Conservation (phyloP, 1,140 invertebrate species). For the Drosophila jambulina region DNA sequence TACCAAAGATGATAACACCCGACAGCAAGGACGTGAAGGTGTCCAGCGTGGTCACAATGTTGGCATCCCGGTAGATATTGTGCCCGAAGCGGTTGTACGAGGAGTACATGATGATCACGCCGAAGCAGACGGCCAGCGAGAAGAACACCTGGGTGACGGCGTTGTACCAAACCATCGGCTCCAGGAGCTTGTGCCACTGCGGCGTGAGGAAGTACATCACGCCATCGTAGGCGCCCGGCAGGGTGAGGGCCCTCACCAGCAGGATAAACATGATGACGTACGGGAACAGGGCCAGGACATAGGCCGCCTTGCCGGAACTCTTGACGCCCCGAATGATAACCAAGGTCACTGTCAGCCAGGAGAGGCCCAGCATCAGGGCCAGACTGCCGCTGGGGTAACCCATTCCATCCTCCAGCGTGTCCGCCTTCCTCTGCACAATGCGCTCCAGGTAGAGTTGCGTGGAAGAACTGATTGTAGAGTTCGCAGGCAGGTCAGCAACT, state of each 20-base stretch:
- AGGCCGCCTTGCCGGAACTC: slow-evolving; percentile 92
- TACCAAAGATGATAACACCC: slow-evolving; percentile 94
- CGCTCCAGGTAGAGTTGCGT: slow-evolving; percentile 84
- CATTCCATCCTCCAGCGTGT: slow-evolving; percentile 90
- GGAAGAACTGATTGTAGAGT: slow-evolving; percentile 33
- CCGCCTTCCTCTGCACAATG: slow-evolving; percentile 89
- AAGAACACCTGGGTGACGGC: slow-evolving; percentile 88
- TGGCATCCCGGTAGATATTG: slow-evolving; percentile 91
- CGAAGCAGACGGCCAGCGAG: slow-evolving; percentile 92
- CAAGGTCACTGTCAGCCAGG: slow-evolving; percentile 88
- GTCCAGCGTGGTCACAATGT: slow-evolving; percentile 91
- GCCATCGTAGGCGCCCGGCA: slow-evolving; percentile 91
- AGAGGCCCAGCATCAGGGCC: slow-evolving; percentile 89
- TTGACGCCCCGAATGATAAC: slow-evolving; percentile 91
- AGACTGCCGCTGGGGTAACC: slow-evolving; percentile 90
- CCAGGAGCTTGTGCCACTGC: slow-evolving; percentile 89
- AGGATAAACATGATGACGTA: slow-evolving; percentile 92
- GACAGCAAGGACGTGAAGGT: slow-evolving; percentile 93
- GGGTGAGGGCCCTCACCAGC: slow-evolving; percentile 89
- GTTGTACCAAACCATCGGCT: slow-evolving; percentile 91
- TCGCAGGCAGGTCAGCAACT: not conserved
- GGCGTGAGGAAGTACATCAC: slow-evolving; percentile 92
- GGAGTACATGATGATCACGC: slow-evolving; percentile 93
- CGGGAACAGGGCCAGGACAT: slow-evolving; percentile 94
- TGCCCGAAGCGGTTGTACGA: slow-evolving; percentile 93